Evolutionary conservation across 2,113 vertebrate species (phyloP).

Genomic region (Hippopotamus amphibius): DNA sequence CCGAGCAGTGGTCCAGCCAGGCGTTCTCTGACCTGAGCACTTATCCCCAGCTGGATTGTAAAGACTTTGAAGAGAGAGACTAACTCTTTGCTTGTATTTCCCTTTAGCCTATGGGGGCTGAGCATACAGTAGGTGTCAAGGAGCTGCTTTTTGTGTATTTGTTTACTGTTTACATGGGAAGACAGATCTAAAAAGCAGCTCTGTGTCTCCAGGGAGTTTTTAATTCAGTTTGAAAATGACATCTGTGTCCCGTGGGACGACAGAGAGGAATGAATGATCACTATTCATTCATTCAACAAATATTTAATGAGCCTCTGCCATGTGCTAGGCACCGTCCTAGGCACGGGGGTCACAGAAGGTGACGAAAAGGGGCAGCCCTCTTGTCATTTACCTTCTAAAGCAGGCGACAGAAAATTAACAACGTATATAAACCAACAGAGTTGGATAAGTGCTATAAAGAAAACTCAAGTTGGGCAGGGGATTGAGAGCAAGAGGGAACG

Average conservation of each 20-base stretch:
- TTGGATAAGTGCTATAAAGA: background rate
- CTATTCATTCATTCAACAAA: background rate
- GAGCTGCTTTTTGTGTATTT: background rate
- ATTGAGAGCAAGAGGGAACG: background rate
- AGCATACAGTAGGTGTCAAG: background rate
- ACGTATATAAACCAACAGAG: background rate
- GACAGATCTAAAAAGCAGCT: background rate
- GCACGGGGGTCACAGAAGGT: background rate
- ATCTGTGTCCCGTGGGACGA: background rate
- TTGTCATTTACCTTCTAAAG: background rate
- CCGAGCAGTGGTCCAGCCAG: background rate
- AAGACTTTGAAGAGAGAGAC: background rate
- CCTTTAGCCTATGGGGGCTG: background rate
- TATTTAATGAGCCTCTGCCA: background rate
- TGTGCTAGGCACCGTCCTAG: background rate
- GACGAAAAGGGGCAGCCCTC: background rate
- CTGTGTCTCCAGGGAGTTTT: background rate
- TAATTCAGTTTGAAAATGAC: conserved; percentile 21
- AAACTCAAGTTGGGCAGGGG: background rate
- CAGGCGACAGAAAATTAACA: background rate
- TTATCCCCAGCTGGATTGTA: background rate
- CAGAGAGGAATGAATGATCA: background rate
- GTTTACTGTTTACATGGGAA: background rate
- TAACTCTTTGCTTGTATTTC: background rate
- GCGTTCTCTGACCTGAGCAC: background rate